Conservation (phyloP, 1,140 invertebrate genomes). For the Calliphora vicina region DNA sequence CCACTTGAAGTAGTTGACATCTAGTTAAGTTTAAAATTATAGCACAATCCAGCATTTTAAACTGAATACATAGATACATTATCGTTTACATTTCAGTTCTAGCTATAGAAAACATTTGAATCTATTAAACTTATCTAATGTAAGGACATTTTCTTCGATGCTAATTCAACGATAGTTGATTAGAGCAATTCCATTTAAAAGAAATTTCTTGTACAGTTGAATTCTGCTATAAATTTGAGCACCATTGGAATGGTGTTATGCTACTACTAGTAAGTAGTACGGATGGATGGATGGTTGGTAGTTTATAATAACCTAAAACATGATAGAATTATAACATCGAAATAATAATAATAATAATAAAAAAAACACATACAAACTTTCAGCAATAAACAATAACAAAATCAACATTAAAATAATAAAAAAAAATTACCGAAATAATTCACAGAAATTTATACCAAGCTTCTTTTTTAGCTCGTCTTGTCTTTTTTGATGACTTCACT, state of each 20-base stretch:
- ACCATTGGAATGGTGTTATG: not conserved
- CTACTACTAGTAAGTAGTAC: not conserved
- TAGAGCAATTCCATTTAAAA: not conserved
- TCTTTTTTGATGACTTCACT: slow-evolving; percentile 32
- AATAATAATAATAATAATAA: slow-evolving; percentile 20
- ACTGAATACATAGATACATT: too few relatives aligned
- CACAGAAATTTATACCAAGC: slow-evolving; percentile 18
- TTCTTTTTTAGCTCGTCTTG: not conserved
- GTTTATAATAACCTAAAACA: slow-evolving; percentile 24
- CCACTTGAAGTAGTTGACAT: not conserved
- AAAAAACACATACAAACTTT: not conserved
- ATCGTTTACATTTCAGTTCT: too few relatives aligned
- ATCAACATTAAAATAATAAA: slow-evolving; percentile 28
- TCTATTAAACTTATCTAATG: too few relatives aligned
- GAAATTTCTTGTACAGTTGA: not conserved
- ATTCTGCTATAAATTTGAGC: not conserved
- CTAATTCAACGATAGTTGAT: too few relatives aligned
- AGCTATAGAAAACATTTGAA: too few relatives aligned
- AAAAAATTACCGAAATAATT: slow-evolving; percentile 35
- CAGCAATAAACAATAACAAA: not conserved
- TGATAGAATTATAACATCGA: slow-evolving; percentile 29
- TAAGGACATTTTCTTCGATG: too few relatives aligned
- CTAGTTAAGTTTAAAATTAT: not conserved
- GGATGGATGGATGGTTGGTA: not conserved
- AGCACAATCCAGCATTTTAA: too few relatives aligned